These are phyloP conservation scores for Zaprionus gabonicus DNA, from an alignment of 1,140 invertebrate genomes.

Conservation along the genomic window DNA sequence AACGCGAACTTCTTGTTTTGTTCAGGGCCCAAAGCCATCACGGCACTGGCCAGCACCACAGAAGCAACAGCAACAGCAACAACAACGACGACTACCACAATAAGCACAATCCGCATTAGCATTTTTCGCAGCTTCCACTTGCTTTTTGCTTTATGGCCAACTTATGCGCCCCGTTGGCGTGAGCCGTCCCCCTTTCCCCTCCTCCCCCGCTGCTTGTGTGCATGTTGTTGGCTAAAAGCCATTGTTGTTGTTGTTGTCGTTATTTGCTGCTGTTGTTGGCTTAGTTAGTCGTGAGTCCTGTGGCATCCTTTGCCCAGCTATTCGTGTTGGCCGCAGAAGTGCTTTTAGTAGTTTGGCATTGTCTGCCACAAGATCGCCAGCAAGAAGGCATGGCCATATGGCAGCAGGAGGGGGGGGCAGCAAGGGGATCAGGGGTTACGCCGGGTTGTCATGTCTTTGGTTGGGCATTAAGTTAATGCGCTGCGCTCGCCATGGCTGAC, in stretches of 20 bases:
- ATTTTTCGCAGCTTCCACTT: constrained; percentile 62
- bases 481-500: constrained; percentile 54
- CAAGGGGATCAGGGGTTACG: constrained; percentile 17
- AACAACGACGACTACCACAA: constrained; percentile 4
- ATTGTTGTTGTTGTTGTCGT: constrained; percentile 22
- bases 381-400: not conserved
- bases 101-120: constrained; percentile 55
- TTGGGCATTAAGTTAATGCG: constrained; percentile 79
- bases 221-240: constrained; percentile 16
- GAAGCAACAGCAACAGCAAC: not conserved
- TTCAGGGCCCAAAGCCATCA: constrained; percentile 28
- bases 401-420: not conserved
- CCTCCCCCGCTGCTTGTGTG: not conserved
- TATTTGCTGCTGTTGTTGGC: constrained; percentile 12
- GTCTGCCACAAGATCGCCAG: constrained; percentile 67
- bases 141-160: constrained; percentile 53
- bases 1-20: constrained; percentile 64
- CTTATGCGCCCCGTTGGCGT: constrained; percentile 28
- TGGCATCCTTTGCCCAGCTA: constrained; percentile 39
- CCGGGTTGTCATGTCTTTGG: constrained; percentile 72
- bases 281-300: constrained; percentile 27
- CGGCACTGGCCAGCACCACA: not conserved
- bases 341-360: constrained; percentile 79
- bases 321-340: constrained; percentile 67
- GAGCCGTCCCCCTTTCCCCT: not conserved